Evolutionary conservation across 2,797 vertebrate genomes (phyloP), one percentile per base, ranked within the genome.

Genomic region (Xenopus petersii): DNA sequence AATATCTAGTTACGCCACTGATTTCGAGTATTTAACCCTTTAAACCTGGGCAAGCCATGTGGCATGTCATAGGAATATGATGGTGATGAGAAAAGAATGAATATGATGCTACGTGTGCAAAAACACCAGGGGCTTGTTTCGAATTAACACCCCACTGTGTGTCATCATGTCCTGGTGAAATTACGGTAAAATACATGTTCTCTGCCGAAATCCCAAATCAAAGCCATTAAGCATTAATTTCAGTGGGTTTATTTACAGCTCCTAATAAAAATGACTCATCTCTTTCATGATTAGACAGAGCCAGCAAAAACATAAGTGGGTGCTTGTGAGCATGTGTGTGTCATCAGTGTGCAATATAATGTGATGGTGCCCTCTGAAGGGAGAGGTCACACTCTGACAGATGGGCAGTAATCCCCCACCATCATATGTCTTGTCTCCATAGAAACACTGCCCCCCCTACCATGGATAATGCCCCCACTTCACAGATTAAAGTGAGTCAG

Each of bases 341-440:
- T 67, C 71, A 66, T 67, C 61, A 65, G 30, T 17, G 47, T 26
- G 11, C 36, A 21, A 60, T 69, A 64, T 65, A 61, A 66, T 79
- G 77, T 74, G 67, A 74, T 70, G 71, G 61, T 74, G 76, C 15
- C 67, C 67, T 74, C 17, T 70, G 17, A 30, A 61, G 47, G 62
- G 33, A 74, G 55, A 73, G 77, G 77, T 74, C 77, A 79, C 33
- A 54, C 61, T 47, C 48, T 70, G 66, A 74, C 77, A 79, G 77
- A 79, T 79, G 77, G 77, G 74, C 77, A 70, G 42, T 79, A 79
- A 74, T 79, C 77, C 71, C 66, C 67, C 77, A 79, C 71, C 71
- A 73, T 65, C 33, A 64, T 59, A 30, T 54, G 55, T 68, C 54
- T 55, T 62, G 65, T 79, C 67, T 60, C 77, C 77, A 79, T 79